phyloP scores from a whole-genome alignment of 2,797 vertebrate genomes.

The Botia almorhae region DNA sequence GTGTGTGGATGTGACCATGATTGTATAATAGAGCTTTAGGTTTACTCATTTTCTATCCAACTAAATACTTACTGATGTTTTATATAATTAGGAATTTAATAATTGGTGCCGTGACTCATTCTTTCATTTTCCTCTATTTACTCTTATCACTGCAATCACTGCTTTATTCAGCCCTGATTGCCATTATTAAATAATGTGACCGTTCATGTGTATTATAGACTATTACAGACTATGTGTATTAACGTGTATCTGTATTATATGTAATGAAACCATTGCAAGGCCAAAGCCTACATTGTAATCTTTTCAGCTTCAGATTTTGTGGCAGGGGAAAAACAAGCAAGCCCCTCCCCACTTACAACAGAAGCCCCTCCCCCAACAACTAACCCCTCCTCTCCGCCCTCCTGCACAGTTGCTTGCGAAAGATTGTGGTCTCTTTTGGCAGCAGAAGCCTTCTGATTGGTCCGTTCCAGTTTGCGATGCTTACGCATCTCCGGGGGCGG shows the following conservation, averaged over 20 bases:
- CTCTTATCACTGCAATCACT: not conserved
- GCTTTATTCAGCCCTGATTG: conserved; percentile 1
- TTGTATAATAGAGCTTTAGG: conserved; percentile 29
- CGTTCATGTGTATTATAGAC: not conserved
- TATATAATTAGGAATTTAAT: conserved; percentile 61
- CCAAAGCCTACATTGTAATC: conserved; percentile 63
- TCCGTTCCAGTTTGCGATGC: conserved; percentile 83
- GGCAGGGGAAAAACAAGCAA: conserved; percentile 62
- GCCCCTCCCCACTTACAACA: conserved; percentile 56
- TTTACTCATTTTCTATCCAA: not conserved
- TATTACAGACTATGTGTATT: not conserved
- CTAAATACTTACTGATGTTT: conserved; percentile 48
- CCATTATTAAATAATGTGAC: not conserved
- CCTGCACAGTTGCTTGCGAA: conserved; percentile 53
- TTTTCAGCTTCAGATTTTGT: conserved; percentile 70
- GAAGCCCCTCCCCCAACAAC: conserved; percentile 55
- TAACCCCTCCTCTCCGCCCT: conserved; percentile 49
- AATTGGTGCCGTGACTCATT: conserved; percentile 56
- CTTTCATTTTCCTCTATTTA: conserved; percentile 15
- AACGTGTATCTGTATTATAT: not conserved
- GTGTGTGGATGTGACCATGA: conserved; percentile 32
- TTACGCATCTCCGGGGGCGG: conserved; percentile 71
- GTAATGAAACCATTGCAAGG: not conserved
- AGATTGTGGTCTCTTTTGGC: conserved; percentile 57
- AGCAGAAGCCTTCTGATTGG: conserved; percentile 60